Evolutionary conservation across 2,797 vertebrate genomes (phyloP), one percentile per base, ranked within the genome.

Genomic region (Clarias platycephalus): DNA sequence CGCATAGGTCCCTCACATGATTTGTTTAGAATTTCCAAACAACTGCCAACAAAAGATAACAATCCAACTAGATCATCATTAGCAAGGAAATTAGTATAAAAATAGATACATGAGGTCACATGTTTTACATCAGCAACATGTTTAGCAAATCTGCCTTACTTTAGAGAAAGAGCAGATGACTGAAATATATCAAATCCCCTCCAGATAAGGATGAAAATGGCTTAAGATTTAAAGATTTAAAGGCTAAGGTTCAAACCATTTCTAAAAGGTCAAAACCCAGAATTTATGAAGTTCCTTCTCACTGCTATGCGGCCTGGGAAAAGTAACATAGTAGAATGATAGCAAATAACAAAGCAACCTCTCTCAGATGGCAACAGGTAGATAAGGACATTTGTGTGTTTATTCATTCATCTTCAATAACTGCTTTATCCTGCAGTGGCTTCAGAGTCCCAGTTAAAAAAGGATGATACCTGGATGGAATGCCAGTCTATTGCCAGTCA

Each of bases 51-150:
- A 77, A 63, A 63, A 40, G 34, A 63, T 40, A 78, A 44, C 57
- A 78, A 78, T 26, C 34, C 3, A 60, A 16, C 24, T 24, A 60
- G 31, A 77, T 60, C 57, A 77, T 60, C 22, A 31, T 77, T 15
- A 77, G 75, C 20, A 77, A 53, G 55, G 20, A 60, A 60, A 77
- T 37, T 26, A 22, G 31, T 12, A 60, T 37, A 6, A 15, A 76
- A 76, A 76, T 58, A 31, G 20, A 77, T 34, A 22, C 57, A 10
- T n/a, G 57, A 37, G 20, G 53, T 37, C 75, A 75, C 53, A 37
- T 76, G 74, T 40, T 63, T 78, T 63, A 44, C 76, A 78, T 44
- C 13, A 62, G 58, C 34, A 78, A 63, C 34, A 78, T 62, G n/a
- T 78, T 62, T 40, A 63, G 57, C 6, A 63, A 40, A 37, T 34